phyloP scores from a whole-genome alignment of 2,113 vertebrate genomes.

The Semnornis frantzii region DNA sequence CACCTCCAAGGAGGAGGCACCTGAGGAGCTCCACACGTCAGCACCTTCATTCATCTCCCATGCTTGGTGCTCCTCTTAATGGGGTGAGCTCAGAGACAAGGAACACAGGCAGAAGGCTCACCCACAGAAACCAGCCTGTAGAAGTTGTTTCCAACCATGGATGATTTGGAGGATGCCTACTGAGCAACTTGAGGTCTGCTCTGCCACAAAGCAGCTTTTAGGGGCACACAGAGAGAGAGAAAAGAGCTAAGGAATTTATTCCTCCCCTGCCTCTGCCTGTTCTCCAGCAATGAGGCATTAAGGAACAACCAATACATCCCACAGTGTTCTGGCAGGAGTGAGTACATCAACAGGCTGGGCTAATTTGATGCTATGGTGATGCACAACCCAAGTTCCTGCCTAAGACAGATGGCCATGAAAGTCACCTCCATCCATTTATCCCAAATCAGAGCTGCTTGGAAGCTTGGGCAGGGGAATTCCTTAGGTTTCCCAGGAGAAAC shows the following conservation, averaged over 20 bases:
- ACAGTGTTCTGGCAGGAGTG: neutral
- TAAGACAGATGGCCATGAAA: neutral
- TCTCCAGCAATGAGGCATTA: neutral
- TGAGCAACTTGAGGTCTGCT: neutral
- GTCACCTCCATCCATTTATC: neutral
- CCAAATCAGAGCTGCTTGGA: neutral
- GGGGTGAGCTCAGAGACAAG: neutral
- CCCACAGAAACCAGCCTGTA: neutral
- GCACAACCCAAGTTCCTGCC: too few relatives aligned
- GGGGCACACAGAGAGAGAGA: accelerated
- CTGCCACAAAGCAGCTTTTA: neutral
- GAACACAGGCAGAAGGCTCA: neutral
- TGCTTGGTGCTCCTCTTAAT: neutral
- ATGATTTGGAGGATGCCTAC: neutral
- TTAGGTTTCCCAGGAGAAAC: neutral
- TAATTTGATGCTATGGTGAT: neutral
- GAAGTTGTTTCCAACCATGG: neutral
- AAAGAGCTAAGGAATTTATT: neutral
- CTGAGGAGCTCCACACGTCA: neutral
- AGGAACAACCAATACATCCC: neutral
- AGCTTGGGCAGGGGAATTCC: neutral
- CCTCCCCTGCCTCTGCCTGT: neutral
- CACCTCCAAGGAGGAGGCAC: neutral
- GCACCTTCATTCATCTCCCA: neutral
- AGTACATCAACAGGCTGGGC: neutral